Percentiles rank a stretch among this genome's conserved stretches.
Evolutionary conservation across 2,888 invertebrate species (phyloP).

Genomic region (Drosophila borealis): DNA sequence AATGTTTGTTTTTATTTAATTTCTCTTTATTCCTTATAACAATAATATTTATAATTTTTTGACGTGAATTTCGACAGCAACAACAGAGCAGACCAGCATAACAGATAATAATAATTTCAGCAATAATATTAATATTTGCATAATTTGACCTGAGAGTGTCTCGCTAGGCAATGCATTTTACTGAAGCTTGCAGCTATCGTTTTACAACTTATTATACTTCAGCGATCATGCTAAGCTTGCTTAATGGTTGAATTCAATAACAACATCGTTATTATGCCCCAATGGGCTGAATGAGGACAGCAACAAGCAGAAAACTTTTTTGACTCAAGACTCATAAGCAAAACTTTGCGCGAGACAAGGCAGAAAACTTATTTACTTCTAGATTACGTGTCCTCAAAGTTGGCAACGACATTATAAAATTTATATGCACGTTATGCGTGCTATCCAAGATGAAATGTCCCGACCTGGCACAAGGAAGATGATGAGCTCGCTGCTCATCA

Average conservation of each 20-base stretch:
- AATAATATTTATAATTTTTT: no score
- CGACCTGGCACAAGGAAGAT: conserved; percentile 19
- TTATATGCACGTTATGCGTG: conserved; percentile 78
- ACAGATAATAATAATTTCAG: no score
- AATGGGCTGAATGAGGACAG: conserved; percentile 30
- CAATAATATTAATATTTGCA: neutral
- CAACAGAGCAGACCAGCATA: no score
- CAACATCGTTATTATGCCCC: conserved; percentile 38
- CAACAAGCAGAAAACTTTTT: conserved; percentile 19
- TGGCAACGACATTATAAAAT: conserved; percentile 71
- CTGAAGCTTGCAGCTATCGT: conserved; percentile 18
- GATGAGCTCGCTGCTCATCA: conserved; percentile 69
- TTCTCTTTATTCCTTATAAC: no score
- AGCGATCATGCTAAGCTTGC: conserved; percentile 21
- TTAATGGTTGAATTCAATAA: conserved; percentile 67
- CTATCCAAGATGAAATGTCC: conserved; percentile 70
- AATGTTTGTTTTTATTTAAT: no score
- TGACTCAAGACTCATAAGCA: conserved; percentile 49
- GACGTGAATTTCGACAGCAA: no score
- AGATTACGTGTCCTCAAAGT: conserved; percentile 74
- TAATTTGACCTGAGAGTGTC: neutral
- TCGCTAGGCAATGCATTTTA: neutral
- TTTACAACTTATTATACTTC: conserved; percentile 35
- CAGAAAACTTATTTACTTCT: conserved; percentile 70
- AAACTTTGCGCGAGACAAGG: conserved; percentile 54